phyloP scores from a whole-genome alignment of 1,140 invertebrate genomes.

The Oppia nitens region DNA sequence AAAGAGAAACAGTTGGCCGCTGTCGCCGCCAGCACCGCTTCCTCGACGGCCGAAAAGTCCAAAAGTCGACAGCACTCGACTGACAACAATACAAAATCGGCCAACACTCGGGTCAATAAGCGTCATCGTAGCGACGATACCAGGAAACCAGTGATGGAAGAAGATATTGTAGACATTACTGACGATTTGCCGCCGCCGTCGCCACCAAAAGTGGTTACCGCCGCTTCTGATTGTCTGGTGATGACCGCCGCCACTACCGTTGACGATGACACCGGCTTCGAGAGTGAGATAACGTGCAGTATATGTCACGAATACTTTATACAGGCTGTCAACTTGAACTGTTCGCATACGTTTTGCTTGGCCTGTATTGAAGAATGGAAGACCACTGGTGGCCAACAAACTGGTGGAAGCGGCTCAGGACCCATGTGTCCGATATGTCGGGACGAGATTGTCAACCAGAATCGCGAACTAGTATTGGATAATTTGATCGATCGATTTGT shows the following conservation, averaged over 20 bases:
- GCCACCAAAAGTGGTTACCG: neutral
- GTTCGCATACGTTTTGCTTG: slow-evolving; percentile 58
- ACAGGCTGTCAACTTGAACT: slow-evolving; percentile 48
- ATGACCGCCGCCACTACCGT: neutral
- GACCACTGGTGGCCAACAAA: slow-evolving; percentile 33
- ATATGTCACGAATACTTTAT: slow-evolving; percentile 62
- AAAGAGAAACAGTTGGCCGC: neutral
- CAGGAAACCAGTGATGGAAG: neutral
- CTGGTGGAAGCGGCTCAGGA: slow-evolving; percentile 30
- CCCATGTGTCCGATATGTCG: slow-evolving; percentile 50
- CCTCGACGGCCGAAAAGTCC: no score
- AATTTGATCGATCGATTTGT: slow-evolving; percentile 41
- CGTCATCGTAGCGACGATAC: neutral
- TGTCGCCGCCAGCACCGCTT: no score
- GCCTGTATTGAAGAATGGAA: slow-evolving; percentile 54
- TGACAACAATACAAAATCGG: neutral
- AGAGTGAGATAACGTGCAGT: slow-evolving; percentile 53
- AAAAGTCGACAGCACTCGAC: neutral
- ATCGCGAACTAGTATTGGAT: slow-evolving; percentile 30
- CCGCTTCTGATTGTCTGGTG: neutral
- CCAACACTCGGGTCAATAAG: neutral
- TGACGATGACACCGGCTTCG: slow-evolving; percentile 29
- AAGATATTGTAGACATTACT: no score
- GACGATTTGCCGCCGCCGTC: no score
- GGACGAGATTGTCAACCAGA: slow-evolving; percentile 25